Evolutionary conservation across 2,888 invertebrate genomes (phyloP).

Genomic region (Stramonita haemastoma): DNA sequence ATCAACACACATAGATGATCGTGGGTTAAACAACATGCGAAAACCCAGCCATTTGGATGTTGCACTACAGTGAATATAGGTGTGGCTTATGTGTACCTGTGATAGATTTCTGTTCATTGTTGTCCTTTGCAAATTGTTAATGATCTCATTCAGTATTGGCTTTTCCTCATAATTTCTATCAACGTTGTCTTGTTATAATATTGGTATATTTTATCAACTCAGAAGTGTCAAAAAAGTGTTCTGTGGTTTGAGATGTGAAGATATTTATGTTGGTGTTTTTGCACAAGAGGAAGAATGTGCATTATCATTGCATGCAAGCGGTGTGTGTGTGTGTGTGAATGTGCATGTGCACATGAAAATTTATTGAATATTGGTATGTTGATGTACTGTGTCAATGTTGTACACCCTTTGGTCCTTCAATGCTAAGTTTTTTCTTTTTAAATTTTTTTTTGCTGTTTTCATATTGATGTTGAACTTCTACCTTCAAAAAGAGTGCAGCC

Average conservation of each 20-base stretch:
- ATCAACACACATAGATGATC: background rate
- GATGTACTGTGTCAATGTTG: background rate
- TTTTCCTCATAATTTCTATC: background rate
- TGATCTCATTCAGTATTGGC: slow-evolving; percentile 27
- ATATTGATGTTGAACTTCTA: too few species aligned
- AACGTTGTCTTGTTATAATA: background rate
- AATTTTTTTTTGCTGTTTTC: too few species aligned
- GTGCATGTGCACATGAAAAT: background rate
- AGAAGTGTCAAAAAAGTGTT: background rate
- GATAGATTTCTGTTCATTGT: background rate
- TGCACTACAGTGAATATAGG: background rate
- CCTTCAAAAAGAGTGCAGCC: too few species aligned
- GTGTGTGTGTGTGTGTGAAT: background rate
- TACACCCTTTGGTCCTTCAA: background rate
- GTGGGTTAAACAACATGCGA: background rate
- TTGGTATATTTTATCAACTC: background rate
- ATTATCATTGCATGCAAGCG: background rate
- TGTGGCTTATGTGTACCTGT: slow-evolving; percentile 13
- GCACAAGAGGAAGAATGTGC: background rate
- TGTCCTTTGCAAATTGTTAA: slow-evolving; percentile 1
- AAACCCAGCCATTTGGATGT: background rate
- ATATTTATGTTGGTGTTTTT: background rate
- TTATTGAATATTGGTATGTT: background rate
- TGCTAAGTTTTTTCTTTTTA: too few species aligned
- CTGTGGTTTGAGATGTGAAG: background rate